Conservation (phyloP, 2,888 invertebrate species). For the Bimastos eiseni region DNA sequence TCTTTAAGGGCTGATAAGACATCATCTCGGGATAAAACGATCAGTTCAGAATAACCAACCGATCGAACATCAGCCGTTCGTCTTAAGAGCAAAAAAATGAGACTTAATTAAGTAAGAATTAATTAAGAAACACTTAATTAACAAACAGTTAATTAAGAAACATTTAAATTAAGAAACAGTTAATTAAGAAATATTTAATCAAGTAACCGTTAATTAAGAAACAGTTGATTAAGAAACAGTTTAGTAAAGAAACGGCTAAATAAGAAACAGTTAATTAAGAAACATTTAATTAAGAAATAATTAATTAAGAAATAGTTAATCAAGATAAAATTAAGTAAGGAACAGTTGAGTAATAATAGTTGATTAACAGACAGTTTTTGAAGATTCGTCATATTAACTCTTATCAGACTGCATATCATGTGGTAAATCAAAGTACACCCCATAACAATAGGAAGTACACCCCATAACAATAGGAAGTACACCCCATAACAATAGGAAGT, state of each 20-base stretch:
- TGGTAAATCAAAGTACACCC: too few species aligned
- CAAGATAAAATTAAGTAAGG: too few species aligned
- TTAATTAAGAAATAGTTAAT: too few species aligned
- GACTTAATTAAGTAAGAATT: not conserved
- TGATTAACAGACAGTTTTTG: not conserved
- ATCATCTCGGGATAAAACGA: constrained; percentile 89
- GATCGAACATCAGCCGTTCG: constrained; percentile 93
- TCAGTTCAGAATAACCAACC: constrained; percentile 91
- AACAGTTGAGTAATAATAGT: not conserved
- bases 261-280: not conserved
- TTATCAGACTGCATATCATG: too few species aligned
- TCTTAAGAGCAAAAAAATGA: constrained; percentile 65
- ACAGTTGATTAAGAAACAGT: too few species aligned
- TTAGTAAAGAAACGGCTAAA: not conserved
- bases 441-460: too few species aligned
- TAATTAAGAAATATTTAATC: not conserved
- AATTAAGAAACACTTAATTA: not conserved
- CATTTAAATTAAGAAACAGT: not conserved
- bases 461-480: too few species aligned
- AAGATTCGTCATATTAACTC: not conserved
- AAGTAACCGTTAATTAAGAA: not conserved
- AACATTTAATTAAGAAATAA: not conserved
- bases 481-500: too few species aligned
- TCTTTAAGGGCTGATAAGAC: constrained; percentile 93
- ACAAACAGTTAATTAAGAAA: not conserved